Evolutionary conservation across 2,113 vertebrate species (phyloP).

Genomic region (Spermophilus dauricus): DNA sequence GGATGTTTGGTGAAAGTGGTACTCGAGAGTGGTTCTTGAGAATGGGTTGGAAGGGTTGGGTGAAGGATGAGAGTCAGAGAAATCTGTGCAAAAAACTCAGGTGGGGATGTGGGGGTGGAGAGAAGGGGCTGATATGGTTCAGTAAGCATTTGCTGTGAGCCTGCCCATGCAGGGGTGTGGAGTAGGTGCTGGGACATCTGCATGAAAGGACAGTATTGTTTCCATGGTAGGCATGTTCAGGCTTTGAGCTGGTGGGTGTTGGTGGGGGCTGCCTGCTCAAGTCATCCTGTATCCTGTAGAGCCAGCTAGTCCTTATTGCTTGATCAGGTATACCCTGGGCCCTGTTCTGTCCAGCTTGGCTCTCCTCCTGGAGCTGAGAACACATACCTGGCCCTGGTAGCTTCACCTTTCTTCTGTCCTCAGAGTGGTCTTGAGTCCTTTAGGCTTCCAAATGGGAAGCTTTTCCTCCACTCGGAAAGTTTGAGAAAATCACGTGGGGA

Average conservation of each 20-base stretch:
- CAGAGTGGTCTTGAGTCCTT: not conserved
- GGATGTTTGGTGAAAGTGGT: not conserved
- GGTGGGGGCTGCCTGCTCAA: not conserved
- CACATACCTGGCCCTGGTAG: not conserved
- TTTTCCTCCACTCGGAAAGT: not conserved
- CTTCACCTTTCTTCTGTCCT: not conserved
- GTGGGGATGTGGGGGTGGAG: conserved; percentile 27
- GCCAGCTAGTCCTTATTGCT: not conserved
- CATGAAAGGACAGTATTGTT: conserved; percentile 58
- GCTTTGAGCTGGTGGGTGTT: conserved; percentile 11
- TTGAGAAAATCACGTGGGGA: not conserved
- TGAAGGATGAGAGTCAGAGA: not conserved
- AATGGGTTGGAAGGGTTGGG: not conserved
- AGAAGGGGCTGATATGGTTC: not conserved
- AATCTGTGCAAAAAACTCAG: not conserved
- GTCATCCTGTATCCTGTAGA: not conserved
- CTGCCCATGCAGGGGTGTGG: not conserved
- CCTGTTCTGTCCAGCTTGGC: not conserved
- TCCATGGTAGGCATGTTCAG: not conserved
- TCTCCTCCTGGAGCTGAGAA: not conserved
- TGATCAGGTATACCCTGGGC: not conserved
- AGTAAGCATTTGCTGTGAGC: not conserved
- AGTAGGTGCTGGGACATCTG: not conserved
- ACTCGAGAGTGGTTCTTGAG: not conserved
- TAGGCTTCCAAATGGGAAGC: not conserved